These are phyloP conservation scores for Melanocharis versteri DNA, from an alignment of 2,113 vertebrate species.

Conservation along the genomic window DNA sequence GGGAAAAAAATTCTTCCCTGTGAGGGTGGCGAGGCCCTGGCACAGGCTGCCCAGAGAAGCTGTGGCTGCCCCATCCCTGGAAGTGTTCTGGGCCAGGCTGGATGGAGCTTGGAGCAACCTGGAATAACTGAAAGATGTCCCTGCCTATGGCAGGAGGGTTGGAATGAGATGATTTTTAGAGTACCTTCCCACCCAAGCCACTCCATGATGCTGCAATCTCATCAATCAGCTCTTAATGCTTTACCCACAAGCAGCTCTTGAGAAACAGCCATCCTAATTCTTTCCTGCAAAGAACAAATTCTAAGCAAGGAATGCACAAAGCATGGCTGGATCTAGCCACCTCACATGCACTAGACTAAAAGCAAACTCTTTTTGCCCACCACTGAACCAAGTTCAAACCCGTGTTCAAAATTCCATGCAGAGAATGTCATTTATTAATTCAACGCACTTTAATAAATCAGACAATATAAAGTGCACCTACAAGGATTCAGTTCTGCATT, in stretches of 20 bases:
- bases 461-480: conserved; percentile 27
- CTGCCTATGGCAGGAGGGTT: not conserved
- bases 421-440: conserved; percentile 37
- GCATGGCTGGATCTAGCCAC: not conserved
- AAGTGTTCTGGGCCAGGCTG: not conserved
- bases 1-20: not conserved
- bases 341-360: not conserved
- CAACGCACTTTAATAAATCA: conserved; percentile 45
- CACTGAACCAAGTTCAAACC: not conserved
- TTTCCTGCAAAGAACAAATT: not conserved
- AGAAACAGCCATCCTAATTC: not conserved
- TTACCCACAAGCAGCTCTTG: not conserved
- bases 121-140: not conserved
- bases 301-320: not conserved
- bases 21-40: not conserved
- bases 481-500: conserved; percentile 13
- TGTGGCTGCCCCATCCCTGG: too few relatives aligned
- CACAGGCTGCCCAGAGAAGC: not conserved
- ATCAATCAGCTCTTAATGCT: not conserved
- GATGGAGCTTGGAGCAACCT: not conserved
- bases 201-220: not conserved
- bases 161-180: not conserved
- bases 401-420: not conserved
- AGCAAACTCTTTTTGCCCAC: not conserved
- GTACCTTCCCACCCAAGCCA: not conserved